Base-by-base conservation (phyloP, 1,140 invertebrate genomes). In the Drosophila orena region DNA sequence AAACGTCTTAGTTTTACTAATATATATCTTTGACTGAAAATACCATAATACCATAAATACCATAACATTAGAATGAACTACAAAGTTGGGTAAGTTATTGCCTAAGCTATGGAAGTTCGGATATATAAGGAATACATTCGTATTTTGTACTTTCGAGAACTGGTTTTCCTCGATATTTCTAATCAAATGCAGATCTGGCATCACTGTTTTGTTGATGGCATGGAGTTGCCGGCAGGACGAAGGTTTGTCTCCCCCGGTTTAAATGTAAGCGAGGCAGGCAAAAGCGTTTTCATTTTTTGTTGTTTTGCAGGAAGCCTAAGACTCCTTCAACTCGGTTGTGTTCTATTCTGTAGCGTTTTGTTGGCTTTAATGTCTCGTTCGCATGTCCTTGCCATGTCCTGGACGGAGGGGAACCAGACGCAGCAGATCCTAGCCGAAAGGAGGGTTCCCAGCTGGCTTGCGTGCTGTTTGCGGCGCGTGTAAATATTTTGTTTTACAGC, bases 401-500 rank as follows among this genome's bases (percentile, higher is more conserved):
- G 40, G 64, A 54, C 61, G 47, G 42, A 65, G 56, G 38, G 40
- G 38, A 43, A 34, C 52, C 24, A 47, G 52, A 20, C 66, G 24
- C 22, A 55, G 24, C 17, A 20, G 10, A 44, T 14, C 37, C 43
- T 37, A 40, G 10, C 60, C 49, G 24, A 4, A 30, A 12, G 60
- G 74, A 24, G 53, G 54, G 46, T 68, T 22, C 61, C 53, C 64
- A 68, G 64, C 46, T 68, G 64, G 64, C 64, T 89, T 77, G 83
- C 79, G 79, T 86, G 79, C 61, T 65, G 65, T 61, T 27, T 42
- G 78, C 78, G 74, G 79, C 75, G 79, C 83, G 83, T 88, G 83
- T 88, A 88, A 88, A 88, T 88, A 88, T 88, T 88, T 88, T 88
- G 84, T 83, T 88, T 88, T 88, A 88, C 79, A 88, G 83, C 83